phyloP scores from a whole-genome alignment of 2,797 vertebrate species.

The Poeciliopsis gracilis region DNA sequence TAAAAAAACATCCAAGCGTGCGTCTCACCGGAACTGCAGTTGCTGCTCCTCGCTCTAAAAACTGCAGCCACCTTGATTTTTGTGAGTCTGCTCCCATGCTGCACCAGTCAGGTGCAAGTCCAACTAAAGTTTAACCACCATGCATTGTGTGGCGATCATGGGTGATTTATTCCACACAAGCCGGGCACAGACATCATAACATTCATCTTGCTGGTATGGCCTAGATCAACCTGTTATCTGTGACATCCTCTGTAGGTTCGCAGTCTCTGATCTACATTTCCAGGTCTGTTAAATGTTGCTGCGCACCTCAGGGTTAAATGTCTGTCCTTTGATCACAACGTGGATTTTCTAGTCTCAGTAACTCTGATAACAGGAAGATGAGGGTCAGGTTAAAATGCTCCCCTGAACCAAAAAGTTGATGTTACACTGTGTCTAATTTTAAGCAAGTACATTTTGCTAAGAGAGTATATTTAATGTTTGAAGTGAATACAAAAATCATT shows the following conservation, averaged over 20 bases:
- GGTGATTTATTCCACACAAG: conserved; percentile 58
- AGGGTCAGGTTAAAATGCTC: neutral
- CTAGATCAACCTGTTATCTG: conserved; percentile 48
- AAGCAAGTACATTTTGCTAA: neutral
- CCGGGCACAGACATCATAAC: conserved; percentile 39
- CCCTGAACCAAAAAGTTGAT: conserved; percentile 2
- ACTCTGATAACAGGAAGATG: conserved; percentile 1
- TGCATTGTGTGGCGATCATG: conserved; percentile 53
- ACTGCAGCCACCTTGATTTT: conserved; percentile 50
- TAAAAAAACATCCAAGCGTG: conserved; percentile 33
- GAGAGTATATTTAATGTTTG: neutral
- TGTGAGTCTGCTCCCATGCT: conserved; percentile 37
- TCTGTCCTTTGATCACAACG: conserved; percentile 26
- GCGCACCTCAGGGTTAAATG: conserved; percentile 20
- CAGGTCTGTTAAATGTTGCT: conserved; percentile 24
- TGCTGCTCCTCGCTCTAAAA: conserved; percentile 41
- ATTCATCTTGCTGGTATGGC: conserved; percentile 60
- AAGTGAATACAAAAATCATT: neutral
- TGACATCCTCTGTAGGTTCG: conserved; percentile 45
- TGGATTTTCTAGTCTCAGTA: conserved; percentile 19
- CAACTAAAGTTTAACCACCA: conserved; percentile 33
- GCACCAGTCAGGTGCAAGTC: conserved; percentile 45
- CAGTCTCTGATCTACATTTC: conserved; percentile 45
- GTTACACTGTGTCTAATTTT: neutral
- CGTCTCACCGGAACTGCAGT: conserved; percentile 27